Conservation (phyloP, 1,140 invertebrate species). For the Magallana ariakensis region DNA sequence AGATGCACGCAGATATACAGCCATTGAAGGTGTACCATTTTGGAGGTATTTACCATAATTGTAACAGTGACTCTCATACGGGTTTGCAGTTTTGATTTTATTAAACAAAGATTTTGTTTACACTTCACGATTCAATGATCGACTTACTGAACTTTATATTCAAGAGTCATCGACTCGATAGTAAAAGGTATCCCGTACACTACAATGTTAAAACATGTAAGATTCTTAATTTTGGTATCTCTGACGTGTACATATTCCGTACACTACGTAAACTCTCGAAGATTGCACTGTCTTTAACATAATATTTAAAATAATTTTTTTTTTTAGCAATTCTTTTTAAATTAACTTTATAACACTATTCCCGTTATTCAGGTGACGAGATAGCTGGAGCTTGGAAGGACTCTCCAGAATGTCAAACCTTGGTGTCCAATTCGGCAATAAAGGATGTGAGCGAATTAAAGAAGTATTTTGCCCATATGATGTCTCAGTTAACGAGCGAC, state of each 20-base stretch:
- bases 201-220: too few relatives aligned
- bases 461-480: slow-evolving; percentile 62
- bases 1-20: slow-evolving; percentile 66
- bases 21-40: slow-evolving; percentile 73
- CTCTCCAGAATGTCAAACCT: slow-evolving; percentile 66
- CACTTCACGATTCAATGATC: too few relatives aligned
- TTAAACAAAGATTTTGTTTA: too few relatives aligned
- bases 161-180: too few relatives aligned
- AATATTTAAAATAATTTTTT: not conserved
- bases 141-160: too few relatives aligned
- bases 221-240: too few relatives aligned
- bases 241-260: too few relatives aligned
- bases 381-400: slow-evolving; percentile 70
- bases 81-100: too few relatives aligned
- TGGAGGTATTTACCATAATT: slow-evolving; percentile 57
- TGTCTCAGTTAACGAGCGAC: slow-evolving; percentile 60
- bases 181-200: too few relatives aligned
- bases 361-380: slow-evolving; percentile 63
- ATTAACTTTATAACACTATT: not conserved
- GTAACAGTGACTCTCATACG: too few relatives aligned
- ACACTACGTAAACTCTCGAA: too few relatives aligned
- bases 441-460: slow-evolving; percentile 47
- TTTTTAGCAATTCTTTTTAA: not conserved
- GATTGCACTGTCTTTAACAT: too few relatives aligned
- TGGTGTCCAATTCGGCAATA: slow-evolving; percentile 42